Percentiles rank a stretch among this genome's conserved stretches.
phyloP scores from a whole-genome alignment of 2,797 vertebrate species.

The Anabas testudineus region DNA sequence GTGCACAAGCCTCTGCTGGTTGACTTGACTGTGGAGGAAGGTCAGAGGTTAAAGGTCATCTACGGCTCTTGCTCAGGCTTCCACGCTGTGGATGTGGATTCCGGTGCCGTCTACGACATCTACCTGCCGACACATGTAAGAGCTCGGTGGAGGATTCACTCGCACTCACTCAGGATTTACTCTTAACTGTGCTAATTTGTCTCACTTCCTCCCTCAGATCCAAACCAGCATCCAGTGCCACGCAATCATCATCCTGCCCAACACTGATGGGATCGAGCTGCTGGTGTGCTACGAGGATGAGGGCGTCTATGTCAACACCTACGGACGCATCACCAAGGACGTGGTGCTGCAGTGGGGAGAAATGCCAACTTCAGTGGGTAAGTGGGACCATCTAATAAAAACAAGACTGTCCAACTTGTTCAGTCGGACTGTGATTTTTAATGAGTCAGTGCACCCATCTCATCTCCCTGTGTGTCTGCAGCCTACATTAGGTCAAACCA shows the following conservation, averaged over 20 bases:
- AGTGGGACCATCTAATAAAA: constrained; percentile 19
- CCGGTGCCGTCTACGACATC: constrained; percentile 93
- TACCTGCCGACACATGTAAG: constrained; percentile 87
- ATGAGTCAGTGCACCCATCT: neutral
- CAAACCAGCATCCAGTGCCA: constrained; percentile 92
- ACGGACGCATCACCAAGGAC: constrained; percentile 94
- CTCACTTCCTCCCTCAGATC: constrained; percentile 78
- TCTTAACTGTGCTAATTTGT: neutral
- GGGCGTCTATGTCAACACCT: constrained; percentile 94
- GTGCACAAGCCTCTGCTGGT: constrained; percentile 92
- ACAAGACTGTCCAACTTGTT: neutral
- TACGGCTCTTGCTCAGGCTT: constrained; percentile 93
- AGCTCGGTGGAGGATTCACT: accelerated
- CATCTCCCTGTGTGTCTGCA: constrained; percentile 33
- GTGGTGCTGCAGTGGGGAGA: constrained; percentile 96
- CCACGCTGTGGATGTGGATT: constrained; percentile 94
- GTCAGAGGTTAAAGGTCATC: constrained; percentile 94
- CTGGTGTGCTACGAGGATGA: constrained; percentile 94
- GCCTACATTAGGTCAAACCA: constrained; percentile 97
- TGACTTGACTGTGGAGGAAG: constrained; percentile 93
- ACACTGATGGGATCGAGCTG: constrained; percentile 93
- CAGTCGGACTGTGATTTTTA: neutral
- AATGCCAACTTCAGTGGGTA: constrained; percentile 95
- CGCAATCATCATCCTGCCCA: constrained; percentile 93
- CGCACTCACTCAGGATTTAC: accelerated